These are phyloP conservation scores for Alauda arvensis DNA, from an alignment of 2,797 vertebrate species.

Conservation along the genomic window DNA sequence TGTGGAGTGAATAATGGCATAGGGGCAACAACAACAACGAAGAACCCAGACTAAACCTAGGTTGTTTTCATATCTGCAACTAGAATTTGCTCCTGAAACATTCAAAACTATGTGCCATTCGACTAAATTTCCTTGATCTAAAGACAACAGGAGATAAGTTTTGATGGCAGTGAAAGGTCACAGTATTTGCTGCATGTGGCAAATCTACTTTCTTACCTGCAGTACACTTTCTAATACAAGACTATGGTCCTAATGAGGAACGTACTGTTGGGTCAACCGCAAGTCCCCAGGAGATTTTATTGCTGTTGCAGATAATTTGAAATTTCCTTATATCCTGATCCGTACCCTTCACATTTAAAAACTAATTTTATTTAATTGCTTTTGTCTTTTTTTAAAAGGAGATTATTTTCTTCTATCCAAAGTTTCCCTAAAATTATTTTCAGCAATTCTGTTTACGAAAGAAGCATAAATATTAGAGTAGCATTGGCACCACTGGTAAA, in stretches of 20 bases:
- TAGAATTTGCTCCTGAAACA: neutral
- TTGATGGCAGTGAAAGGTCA: neutral
- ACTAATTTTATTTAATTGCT: neutral
- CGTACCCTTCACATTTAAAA: neutral
- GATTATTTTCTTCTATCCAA: neutral
- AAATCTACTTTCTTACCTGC: neutral
- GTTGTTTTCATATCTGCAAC: neutral
- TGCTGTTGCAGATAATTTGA: neutral
- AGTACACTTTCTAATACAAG: neutral
- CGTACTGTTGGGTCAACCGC: neutral
- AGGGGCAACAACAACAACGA: neutral
- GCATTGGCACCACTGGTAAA: neutral
- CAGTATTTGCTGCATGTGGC: neutral
- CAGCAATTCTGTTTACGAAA: neutral
- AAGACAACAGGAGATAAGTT: neutral
- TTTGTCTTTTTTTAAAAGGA: neutral
- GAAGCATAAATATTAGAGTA: neutral
- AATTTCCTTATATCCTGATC: neutral
- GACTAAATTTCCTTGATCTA: neutral
- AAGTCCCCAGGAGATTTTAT: neutral
- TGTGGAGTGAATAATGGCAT: neutral
- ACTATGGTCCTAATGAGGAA: neutral
- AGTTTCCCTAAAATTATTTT: neutral
- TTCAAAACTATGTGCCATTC: neutral
- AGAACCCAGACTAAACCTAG: neutral